phyloP scores from a whole-genome alignment of 2,797 vertebrate species.

The Centropyge bicolor region DNA sequence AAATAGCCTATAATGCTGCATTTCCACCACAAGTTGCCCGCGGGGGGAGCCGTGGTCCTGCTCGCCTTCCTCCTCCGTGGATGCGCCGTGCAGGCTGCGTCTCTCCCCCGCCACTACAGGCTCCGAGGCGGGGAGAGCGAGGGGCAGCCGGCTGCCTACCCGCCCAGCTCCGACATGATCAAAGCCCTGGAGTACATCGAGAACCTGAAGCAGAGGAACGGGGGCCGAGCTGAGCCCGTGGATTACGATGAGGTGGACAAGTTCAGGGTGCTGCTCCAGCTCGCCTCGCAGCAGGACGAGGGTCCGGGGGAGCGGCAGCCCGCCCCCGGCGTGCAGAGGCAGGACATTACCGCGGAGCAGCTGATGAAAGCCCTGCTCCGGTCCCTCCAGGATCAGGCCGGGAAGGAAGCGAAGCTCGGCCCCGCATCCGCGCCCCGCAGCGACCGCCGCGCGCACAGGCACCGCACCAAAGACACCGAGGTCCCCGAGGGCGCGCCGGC shows the following conservation, averaged over 20 bases:
- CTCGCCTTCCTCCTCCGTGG: slow-evolving; percentile 85
- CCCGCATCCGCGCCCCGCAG: slow-evolving; percentile 79
- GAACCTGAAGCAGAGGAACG: slow-evolving; percentile 92
- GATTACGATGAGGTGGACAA: slow-evolving; percentile 90
- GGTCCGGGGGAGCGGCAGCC: slow-evolving; percentile 82
- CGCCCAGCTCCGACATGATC: slow-evolving; percentile 93
- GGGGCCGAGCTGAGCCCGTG: slow-evolving; percentile 79
- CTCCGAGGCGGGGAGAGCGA: slow-evolving; percentile 90
- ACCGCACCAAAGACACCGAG: slow-evolving; percentile 83
- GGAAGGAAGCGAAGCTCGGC: slow-evolving; percentile 82
- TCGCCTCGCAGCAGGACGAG: slow-evolving; percentile 85
- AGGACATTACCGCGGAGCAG: slow-evolving; percentile 87
- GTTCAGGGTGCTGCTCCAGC: slow-evolving; percentile 86
- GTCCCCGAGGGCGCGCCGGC: slow-evolving; percentile 73
- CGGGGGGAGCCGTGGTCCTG: slow-evolving; percentile 85
- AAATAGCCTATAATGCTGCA: slow-evolving; percentile 83
- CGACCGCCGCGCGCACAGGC: slow-evolving; percentile 84
- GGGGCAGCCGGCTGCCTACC: slow-evolving; percentile 84
- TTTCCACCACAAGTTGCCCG: slow-evolving; percentile 83
- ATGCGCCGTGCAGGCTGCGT: slow-evolving; percentile 87
- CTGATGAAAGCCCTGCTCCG: slow-evolving; percentile 92
- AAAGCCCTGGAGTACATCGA: slow-evolving; percentile 99
- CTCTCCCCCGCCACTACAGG: slow-evolving; percentile 90
- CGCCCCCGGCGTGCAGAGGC: slow-evolving; percentile 79
- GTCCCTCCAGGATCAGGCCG: slow-evolving; percentile 89